Evolutionary conservation across 2,113 vertebrate genomes (phyloP), one percentile per base, ranked within the genome.

Genomic region (Neopipo cinnamomea): DNA sequence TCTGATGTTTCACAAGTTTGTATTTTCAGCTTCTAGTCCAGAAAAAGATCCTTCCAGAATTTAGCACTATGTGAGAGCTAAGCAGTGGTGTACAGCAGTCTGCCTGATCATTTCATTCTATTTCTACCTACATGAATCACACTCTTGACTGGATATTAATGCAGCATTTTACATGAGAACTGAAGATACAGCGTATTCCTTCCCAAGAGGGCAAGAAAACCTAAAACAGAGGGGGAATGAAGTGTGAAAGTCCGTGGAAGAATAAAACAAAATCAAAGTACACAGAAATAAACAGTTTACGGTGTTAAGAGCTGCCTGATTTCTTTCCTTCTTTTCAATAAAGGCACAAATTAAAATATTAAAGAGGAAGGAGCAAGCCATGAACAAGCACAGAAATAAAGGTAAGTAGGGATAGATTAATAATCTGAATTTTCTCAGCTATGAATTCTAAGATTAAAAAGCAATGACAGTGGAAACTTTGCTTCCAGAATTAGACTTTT

Each of bases 31-130:
- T 88, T 62, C 58, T 37, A 70, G n/a, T 76, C 78, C 71, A 90
- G 85, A 91, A 96, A 90, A 77, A 90, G 85, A 85, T 56, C 71
- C 37, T 59, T 95, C 82, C 78, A 72, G 59, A 88, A 85, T 68
- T 82, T 24, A 61, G 41, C 88, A 55, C 47, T 27, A 33, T 7
- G 31, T 19, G 11, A 95, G 37, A 85, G n/a, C 33, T 71, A 12
- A 49, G 53, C 25, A 58, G 21, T 35, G 21, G 27, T 42, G 35
- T 35, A 39, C 50, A 93, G 42, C 30, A 93, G 18, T 19, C 66
- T 72, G 44, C 47, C 66, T 65, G 35, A 75, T 79, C 49, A 25
- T 23, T 56, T 85, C 27, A 8, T 41, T 44, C 56, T 67, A 75
- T 30, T 92, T 78, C 87, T 75, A 41, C 3, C 14, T 5, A 70